These are phyloP conservation scores for Pegea sp. DNA, from an alignment of 23 tunicate species.

Conservation along the genomic window DNA sequence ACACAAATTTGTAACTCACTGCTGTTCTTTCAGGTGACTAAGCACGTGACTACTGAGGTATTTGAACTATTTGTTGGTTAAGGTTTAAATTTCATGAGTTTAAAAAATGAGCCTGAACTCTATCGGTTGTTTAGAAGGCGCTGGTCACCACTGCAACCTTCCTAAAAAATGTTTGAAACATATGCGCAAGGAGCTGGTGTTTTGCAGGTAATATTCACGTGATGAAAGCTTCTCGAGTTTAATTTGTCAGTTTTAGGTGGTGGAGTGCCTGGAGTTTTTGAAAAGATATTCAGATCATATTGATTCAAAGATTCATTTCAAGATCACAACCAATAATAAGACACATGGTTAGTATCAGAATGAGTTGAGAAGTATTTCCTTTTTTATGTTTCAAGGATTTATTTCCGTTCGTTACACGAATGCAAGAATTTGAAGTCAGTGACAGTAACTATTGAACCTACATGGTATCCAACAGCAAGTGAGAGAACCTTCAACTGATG, in stretches of 20 bases:
- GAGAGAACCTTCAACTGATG: neutral
- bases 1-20: constrained; percentile 82
- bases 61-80: constrained; percentile 1
- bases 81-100: constrained; percentile 36
- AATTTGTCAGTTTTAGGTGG: no score
- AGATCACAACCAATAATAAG: neutral
- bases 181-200: constrained; percentile 80
- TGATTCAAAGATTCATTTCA: constrained; percentile 1
- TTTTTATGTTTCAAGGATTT: constrained; percentile 16
- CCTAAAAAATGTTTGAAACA: constrained; percentile 35
- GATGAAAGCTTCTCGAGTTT: no score
- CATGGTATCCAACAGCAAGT: constrained; percentile 47
- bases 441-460: constrained; percentile 54
- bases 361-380: neutral
- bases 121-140: constrained; percentile 38
- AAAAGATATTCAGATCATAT: neutral
- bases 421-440: constrained; percentile 1
- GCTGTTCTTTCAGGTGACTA: constrained; percentile 47
- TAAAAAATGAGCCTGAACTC: constrained; percentile 37
- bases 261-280: neutral
- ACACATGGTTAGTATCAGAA: neutral
- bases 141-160: constrained; percentile 39
- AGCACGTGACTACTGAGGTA: neutral
- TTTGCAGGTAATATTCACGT: no score
- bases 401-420: constrained; percentile 18